Evolutionary conservation across 2,888 invertebrate genomes (phyloP), one percentile per base, ranked within the genome.

Genomic region (Hyppa rectilinea): DNA sequence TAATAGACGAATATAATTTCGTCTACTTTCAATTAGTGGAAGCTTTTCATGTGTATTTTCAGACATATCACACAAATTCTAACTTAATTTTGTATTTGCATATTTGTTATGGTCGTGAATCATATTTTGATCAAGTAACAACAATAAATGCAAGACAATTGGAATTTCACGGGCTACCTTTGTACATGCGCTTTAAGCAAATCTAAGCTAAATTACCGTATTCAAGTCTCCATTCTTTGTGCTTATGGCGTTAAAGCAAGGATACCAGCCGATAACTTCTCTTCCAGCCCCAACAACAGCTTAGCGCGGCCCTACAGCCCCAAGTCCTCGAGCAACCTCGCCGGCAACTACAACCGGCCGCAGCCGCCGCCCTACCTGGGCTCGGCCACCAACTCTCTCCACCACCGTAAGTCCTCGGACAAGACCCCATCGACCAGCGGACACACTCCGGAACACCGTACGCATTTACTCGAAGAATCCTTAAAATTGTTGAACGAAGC

Each of bases 241-340:
- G 26, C 3, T 17, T 49, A 14, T 17, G 14, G 14, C 14, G 2
- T 2, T 7, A 49, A 43, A 43, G 43, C 20, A 17, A 43, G 17
- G 9, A 26, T 26, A 45, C 3, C n/a, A 26, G 36, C 26, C 12
- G 36, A 50, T 26, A 14, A 1, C 2, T 26, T 36, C 2, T 49
- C 49, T 92, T 89, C 4, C 91, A 97, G 97, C 78, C 97, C 97
- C 12, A 96, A 94, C 89, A 96, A 96, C 86, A 97, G 96, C 79
- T 91, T 96, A 3, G 94, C 91, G 36, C 94, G 96, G 7, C 93
- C 96, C 0, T 94, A 94, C 85, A 97, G 96, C 64, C 96, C 96
- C 0, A 94, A 96, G 63, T 92, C 95, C 0, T 87, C 90, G 4
- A 91, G 91, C 26, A 96, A 95, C 81, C 79, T 96, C 4, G 94